Evolutionary conservation across 2,113 vertebrate species (phyloP).

Genomic region (Corvus moneduloides): DNA sequence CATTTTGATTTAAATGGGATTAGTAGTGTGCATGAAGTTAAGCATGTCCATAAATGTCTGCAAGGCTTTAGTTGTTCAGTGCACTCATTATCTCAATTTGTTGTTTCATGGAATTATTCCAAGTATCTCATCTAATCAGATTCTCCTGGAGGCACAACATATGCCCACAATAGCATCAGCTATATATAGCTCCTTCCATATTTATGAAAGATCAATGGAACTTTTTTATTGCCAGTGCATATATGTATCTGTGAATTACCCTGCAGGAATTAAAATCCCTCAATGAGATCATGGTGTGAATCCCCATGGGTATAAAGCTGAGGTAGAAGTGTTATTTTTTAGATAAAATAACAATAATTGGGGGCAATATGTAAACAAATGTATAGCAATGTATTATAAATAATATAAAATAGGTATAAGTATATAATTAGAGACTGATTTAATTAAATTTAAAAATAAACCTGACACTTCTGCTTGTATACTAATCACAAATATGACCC

Average conservation of each 20-base stretch:
- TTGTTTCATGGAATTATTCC: conserved; percentile 39
- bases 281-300: background rate
- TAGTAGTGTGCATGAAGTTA: background rate
- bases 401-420: background rate
- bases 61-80: conserved; percentile 23
- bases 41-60: conserved; percentile 30
- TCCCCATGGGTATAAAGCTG: background rate
- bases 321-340: background rate
- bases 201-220: conserved; percentile 13
- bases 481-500: background rate
- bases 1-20: conserved; percentile 21
- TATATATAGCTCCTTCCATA: conserved; percentile 22
- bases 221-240: background rate
- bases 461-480: background rate
- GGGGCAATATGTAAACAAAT: background rate
- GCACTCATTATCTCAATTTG: conserved; percentile 51
- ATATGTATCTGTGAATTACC: background rate
- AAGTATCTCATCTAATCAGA: conserved; percentile 41
- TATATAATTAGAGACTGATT: background rate
- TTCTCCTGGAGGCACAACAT: conserved; percentile 36
- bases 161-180: background rate
- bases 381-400: background rate
- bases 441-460: background rate
- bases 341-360: background rate
- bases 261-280: background rate